Evolutionary conservation across 2,888 invertebrate genomes (phyloP), one percentile per base, ranked within the genome.

Genomic region (Spodoptera picta): DNA sequence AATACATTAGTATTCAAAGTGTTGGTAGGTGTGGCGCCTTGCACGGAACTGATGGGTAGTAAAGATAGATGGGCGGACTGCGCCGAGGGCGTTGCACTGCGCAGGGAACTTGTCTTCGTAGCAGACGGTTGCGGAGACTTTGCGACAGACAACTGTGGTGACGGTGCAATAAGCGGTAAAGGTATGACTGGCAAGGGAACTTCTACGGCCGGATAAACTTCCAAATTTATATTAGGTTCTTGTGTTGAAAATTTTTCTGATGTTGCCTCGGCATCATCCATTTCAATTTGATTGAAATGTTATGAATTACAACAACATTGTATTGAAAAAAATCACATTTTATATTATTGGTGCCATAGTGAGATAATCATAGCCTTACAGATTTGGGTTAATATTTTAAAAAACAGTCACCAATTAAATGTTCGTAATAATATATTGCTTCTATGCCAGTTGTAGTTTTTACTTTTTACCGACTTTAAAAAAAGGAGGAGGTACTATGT

Each of bases 331-430:
- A 80, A 79, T 79, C 69, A 81, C 81, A 83, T 85, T 74, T 81
- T 73, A 70, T 63, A 68, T 42, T 63, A 69, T 80, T 77, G 52
- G 51, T 58, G 43, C 43, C 56, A 57, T 60, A 41, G 49, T 61
- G 48, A 72, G 75, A 69, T 62, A 67, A 49, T 58, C 92, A 89
- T 88, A 82, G 83, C 92, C 90, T 58, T 77, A 72, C 83, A 64
- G 92, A 91, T 86, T 82, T 53, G 31, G 55, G 52, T 61, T 64
- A 68, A 77, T 79, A 68, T 78, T 58, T 27, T 75, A 66, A 49
- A 61, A 79, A 64, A 55, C 48, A 49, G 31, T 41, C 48, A 53
- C 53, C 5, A 27, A 27, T 27, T 19, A 12, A 42, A 44, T 43
- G n/a, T 41, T 46, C 45, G 12, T 27, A 41, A 11, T 10, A 53